Conservation (phyloP, 1,140 invertebrate genomes). For the Drosophila ananassae region DNA sequence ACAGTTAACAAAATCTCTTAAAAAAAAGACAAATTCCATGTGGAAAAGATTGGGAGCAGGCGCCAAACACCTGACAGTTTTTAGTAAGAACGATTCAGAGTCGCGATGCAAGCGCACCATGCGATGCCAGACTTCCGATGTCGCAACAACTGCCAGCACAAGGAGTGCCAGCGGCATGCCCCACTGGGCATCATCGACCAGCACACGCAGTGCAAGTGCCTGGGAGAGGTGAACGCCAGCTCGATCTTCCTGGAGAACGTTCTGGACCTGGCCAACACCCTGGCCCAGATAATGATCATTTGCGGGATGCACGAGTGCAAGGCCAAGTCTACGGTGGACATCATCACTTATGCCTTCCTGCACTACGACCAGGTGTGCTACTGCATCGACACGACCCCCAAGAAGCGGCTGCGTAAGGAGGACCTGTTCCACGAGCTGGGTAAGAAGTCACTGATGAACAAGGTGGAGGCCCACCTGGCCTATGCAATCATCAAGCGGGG, state of each 20-base stretch:
- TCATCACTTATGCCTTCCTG: constrained; percentile 74
- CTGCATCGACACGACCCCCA: constrained; percentile 73
- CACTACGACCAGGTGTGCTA: constrained; percentile 82
- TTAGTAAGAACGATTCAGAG: constrained; percentile 6
- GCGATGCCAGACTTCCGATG: constrained; percentile 78
- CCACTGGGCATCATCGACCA: constrained; percentile 72
- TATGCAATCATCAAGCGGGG: constrained; percentile 76
- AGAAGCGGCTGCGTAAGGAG: constrained; percentile 75
- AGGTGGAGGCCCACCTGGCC: constrained; percentile 75
- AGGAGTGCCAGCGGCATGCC: constrained; percentile 75
- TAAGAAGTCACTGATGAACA: constrained; percentile 80
- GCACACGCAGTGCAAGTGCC: constrained; percentile 71
- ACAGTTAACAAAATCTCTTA: constrained; percentile 16
- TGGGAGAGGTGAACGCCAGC: constrained; percentile 76
- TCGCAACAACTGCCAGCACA: constrained; percentile 73
- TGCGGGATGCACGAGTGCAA: constrained; percentile 81
- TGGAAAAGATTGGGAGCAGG: neutral
- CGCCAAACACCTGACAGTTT: neutral
- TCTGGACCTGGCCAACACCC: constrained; percentile 69
- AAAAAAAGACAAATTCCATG: constrained; percentile 28
- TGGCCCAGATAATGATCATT: constrained; percentile 78
- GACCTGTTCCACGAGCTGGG: constrained; percentile 79
- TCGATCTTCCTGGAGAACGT: constrained; percentile 80
- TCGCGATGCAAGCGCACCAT: constrained; percentile 71
- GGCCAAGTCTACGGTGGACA: constrained; percentile 76